Evolutionary conservation across 2,113 vertebrate genomes (phyloP), one percentile per base, ranked within the genome.

Genomic region (Brachirus orientalis): DNA sequence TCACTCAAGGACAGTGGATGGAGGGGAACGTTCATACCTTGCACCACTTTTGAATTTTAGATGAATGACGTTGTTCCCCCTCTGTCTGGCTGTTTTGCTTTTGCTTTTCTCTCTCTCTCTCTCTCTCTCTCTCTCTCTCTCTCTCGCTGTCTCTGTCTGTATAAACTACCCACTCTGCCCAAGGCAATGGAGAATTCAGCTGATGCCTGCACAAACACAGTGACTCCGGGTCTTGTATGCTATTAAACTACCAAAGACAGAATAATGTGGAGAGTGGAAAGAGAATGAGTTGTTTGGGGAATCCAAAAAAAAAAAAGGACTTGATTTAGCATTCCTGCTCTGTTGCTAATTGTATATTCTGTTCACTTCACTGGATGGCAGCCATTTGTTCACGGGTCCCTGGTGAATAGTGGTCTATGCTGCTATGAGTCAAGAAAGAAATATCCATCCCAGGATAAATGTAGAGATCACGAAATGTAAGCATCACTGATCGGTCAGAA

Each of bases 201-300:
- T 86, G 85, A 88, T 70, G 75, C 77, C 65, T 67, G 81, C 88
- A 77, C 84, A 86, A 82, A 81, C 60, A 66, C 76, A 69, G 54
- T 56, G 70, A 84, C 77, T 73, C 56, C 36, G 13, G 79, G 77
- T 77, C 50, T 65, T 28, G 52, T 69, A 38, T 80, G 71, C 60
- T 87, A 73, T 80, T 68, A 44, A 84, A 84, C 13, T 37, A 76
- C 58, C 58, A 63, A 55, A 65, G 36, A 75, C 43, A 48, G 16
- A 77, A 53, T 63, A 61, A 72, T 18, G 41, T 59, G 36, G 53
- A 43, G 19, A 56, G 59, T 3, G 14, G 18, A 62, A 38, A 28
- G 43, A 53, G 60, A 50, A 52, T 2, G 11, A 59, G 16, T 22
- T 51, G 20, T 53, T 60, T 60, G 50, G 43, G 59, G 72, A 62